Evolutionary conservation across 2,113 vertebrate species (phyloP).

Genomic region (Misgurnus mizolepis): DNA sequence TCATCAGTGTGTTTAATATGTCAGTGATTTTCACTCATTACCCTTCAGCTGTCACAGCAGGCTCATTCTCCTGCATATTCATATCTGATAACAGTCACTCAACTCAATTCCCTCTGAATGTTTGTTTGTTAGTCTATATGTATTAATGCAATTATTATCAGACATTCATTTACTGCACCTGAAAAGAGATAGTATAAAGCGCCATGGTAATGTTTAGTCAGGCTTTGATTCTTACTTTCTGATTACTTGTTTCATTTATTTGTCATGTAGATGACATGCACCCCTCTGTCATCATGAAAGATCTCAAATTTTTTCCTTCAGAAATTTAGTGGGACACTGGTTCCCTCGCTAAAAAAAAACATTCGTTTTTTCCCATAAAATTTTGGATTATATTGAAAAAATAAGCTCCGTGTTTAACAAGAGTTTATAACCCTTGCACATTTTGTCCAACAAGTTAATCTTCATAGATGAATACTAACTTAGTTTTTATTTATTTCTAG

Average conservation of each 20-base stretch:
- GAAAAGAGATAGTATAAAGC: background rate
- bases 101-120: background rate
- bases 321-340: too few species aligned
- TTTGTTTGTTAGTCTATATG: background rate
- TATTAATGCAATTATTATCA: constrained; percentile 2
- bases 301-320: too few species aligned
- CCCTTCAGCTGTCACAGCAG: background rate
- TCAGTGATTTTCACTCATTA: constrained; percentile 40
- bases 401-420: too few species aligned
- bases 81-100: constrained; percentile 11
- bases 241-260: background rate
- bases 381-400: too few species aligned
- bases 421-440: too few species aligned
- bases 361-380: too few species aligned
- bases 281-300: background rate
- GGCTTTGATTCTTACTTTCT: background rate
- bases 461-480: too few species aligned
- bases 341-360: too few species aligned
- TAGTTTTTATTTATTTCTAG: too few species aligned
- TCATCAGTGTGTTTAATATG: constrained; percentile 3
- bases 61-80: constrained; percentile 10
- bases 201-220: background rate
- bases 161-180: constrained; percentile 4
- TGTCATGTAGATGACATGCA: background rate
- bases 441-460: too few species aligned